Evolutionary conservation across 2,113 vertebrate genomes (phyloP).

Genomic region (Serilophus lunatus): DNA sequence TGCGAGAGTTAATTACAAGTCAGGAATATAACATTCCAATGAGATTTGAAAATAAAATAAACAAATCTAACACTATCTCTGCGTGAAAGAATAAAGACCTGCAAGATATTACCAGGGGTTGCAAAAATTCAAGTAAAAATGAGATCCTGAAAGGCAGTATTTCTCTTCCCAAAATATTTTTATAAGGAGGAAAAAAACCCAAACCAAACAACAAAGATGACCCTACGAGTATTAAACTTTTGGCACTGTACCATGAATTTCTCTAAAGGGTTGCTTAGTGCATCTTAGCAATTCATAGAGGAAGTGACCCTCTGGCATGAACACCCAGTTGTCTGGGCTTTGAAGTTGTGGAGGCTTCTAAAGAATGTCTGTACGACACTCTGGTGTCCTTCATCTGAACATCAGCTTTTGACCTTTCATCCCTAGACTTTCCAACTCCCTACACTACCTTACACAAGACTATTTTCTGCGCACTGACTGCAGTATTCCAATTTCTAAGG

Average conservation of each 20-base stretch:
- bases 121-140: not conserved
- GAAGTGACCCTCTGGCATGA: conserved; percentile 58
- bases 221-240: not conserved
- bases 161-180: conserved; percentile 18
- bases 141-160: not conserved
- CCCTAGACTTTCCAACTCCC: not conserved
- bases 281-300: conserved; percentile 47
- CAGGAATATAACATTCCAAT: not conserved
- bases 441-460: not conserved
- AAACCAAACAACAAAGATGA: not conserved
- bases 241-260: not conserved
- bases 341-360: conserved; percentile 56
- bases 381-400: not conserved
- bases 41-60: not conserved
- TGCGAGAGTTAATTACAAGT: not conserved
- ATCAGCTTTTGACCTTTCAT: conserved; percentile 39
- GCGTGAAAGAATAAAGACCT: not conserved
- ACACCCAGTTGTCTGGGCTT: conserved; percentile 48
- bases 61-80: not conserved
- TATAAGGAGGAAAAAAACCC: not conserved
- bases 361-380: not conserved
- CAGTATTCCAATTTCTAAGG: not conserved
- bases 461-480: not conserved
- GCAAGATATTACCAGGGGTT: not conserved
- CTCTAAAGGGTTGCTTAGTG: conserved; percentile 21